Conservation (phyloP, 2,113 vertebrate species). For the Anolis carolinensis region DNA sequence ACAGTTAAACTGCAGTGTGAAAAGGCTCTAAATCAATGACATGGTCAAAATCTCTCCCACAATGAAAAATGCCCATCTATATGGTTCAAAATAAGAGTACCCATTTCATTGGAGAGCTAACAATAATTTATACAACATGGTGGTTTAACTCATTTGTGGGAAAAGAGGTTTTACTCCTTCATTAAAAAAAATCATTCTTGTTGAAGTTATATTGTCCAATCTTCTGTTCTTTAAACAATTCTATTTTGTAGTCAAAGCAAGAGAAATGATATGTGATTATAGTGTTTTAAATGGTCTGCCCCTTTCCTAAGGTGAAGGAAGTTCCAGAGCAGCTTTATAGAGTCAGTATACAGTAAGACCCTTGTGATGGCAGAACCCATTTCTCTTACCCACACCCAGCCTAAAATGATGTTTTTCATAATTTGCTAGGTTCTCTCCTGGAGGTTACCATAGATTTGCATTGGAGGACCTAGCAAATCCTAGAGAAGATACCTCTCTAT, state of each 20-base stretch:
- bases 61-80: neutral
- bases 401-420: too few relatives aligned
- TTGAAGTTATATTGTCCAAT: neutral
- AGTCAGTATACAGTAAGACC: neutral
- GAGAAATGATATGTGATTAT: neutral
- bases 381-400: too few relatives aligned
- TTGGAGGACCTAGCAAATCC: too few relatives aligned
- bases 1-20: neutral
- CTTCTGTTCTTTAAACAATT: neutral
- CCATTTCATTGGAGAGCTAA: neutral
- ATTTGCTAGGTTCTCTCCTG: too few relatives aligned
- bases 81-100: neutral
- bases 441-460: too few relatives aligned
- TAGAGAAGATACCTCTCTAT: too few relatives aligned
- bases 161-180: neutral
- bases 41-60: neutral
- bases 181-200: neutral
- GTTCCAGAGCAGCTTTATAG: neutral
- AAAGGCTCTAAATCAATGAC: too few relatives aligned
- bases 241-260: neutral
- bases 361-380: too few relatives aligned
- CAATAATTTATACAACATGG: neutral
- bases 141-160: neutral
- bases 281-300: neutral
- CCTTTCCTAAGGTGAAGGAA: neutral